These are phyloP conservation scores for Erithacus rubecula DNA, from an alignment of 2,797 vertebrate species.

Conservation along the genomic window DNA sequence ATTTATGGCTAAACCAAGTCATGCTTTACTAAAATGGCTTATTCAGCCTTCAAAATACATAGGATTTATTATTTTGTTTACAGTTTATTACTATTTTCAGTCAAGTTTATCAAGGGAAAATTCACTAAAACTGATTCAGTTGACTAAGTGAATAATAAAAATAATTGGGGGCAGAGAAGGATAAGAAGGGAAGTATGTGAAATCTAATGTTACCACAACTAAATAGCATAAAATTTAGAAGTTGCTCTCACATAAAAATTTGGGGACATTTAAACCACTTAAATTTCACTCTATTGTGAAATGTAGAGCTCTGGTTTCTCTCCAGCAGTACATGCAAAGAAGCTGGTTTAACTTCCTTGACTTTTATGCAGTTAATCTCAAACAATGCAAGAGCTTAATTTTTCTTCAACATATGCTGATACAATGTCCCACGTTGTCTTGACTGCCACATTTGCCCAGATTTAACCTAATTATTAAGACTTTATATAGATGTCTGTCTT, in stretches of 20 bases:
- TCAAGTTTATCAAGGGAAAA: not conserved
- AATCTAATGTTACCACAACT: not conserved
- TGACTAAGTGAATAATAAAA: not conserved
- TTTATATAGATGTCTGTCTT: not conserved
- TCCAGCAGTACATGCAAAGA: not conserved
- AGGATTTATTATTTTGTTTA: constrained; percentile 4
- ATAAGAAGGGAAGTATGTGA: not conserved
- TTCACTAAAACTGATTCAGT: not conserved
- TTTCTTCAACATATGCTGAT: not conserved
- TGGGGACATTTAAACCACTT: not conserved
- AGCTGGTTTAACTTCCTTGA: not conserved
- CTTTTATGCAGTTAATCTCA: not conserved
- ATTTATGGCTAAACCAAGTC: not conserved
- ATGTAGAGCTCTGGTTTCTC: not conserved
- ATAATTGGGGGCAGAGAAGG: not conserved
- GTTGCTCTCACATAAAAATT: not conserved
- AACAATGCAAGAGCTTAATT: not conserved
- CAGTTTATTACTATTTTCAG: not conserved
- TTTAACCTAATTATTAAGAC: not conserved
- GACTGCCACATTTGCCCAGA: not conserved
- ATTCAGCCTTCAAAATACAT: not conserved
- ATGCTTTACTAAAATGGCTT: constrained; percentile 8
- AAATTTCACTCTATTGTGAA: not conserved
- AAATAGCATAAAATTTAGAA: not conserved
- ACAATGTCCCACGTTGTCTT: not conserved